A percentile compares a stretch with the other conserved stretches of the same genome.
These are phyloP conservation scores for Nasonia giraulti DNA, from an alignment of 1,140 invertebrate genomes.

Conservation along the genomic window DNA sequence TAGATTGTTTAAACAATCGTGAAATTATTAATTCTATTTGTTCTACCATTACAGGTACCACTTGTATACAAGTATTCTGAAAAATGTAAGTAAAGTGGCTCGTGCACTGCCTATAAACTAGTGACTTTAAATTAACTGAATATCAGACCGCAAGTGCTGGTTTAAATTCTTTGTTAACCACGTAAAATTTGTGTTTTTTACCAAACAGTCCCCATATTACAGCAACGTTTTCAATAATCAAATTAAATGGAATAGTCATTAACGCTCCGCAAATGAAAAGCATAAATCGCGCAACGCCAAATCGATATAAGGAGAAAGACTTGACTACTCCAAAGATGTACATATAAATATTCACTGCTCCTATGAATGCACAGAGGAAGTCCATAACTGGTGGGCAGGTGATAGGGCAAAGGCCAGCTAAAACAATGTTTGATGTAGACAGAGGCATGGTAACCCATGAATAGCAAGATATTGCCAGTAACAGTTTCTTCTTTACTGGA, in stretches of 20 bases:
- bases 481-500: constrained; percentile 86
- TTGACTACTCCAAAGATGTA: constrained; percentile 97
- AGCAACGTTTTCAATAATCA: constrained; percentile 94
- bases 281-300: constrained; percentile 86
- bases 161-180: constrained; percentile 90
- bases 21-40: constrained; percentile 25
- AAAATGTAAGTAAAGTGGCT: constrained; percentile 43
- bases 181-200: constrained; percentile 96
- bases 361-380: constrained; percentile 91
- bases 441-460: constrained; percentile 97
- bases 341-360: constrained; percentile 95
- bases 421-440: constrained; percentile 90
- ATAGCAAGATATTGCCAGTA: constrained; percentile 92
- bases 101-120: constrained; percentile 24
- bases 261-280: constrained; percentile 90
- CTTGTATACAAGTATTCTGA: constrained; percentile 45
- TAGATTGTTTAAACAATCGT: constrained; percentile 6
- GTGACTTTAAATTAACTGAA: constrained; percentile 31
- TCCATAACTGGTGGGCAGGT: constrained; percentile 89
- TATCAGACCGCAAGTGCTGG: constrained; percentile 75
- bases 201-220: constrained; percentile 94
- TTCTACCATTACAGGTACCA: constrained; percentile 50
- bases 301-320: constrained; percentile 92
- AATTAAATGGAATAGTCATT: constrained; percentile 91
- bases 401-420: constrained; percentile 90